Conservation (phyloP, 2,797 vertebrate genomes). For the Malurus leucopterus region DNA sequence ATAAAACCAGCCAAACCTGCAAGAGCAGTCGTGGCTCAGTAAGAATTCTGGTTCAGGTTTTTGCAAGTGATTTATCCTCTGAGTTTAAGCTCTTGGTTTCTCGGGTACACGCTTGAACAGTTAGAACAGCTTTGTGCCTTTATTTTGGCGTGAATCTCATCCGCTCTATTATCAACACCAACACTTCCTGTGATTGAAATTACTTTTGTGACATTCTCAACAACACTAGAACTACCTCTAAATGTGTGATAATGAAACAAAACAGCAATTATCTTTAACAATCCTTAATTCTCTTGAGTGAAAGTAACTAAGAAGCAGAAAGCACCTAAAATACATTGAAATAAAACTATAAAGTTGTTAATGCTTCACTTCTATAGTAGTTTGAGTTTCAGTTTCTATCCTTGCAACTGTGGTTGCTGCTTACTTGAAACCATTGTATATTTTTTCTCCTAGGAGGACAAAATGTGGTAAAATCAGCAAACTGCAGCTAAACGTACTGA, state of each 20-base stretch:
- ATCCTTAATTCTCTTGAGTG: not conserved
- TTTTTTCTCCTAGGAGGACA: not conserved
- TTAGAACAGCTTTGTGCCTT: not conserved
- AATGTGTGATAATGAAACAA: conserved; percentile 16
- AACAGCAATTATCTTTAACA: not conserved
- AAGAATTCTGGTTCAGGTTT: not conserved
- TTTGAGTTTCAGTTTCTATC: not conserved
- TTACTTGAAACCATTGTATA: not conserved
- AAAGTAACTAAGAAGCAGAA: not conserved
- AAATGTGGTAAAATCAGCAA: not conserved
- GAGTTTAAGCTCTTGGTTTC: not conserved
- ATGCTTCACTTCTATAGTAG: not conserved
- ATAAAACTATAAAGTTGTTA: not conserved
- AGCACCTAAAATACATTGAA: not conserved
- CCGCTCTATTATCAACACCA: not conserved
- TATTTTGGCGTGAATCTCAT: conserved; percentile 14
- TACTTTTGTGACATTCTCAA: not conserved
- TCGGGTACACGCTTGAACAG: not conserved
- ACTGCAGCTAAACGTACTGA: not conserved
- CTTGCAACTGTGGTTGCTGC: not conserved
- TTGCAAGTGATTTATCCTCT: not conserved
- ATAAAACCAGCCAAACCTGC: not conserved
- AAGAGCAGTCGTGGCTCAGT: not conserved
- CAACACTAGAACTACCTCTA: not conserved
- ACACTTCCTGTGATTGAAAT: conserved; percentile 39